These are phyloP conservation scores for Palaemon carinicauda DNA, from an alignment of 1,140 invertebrate species.

Conservation along the genomic window DNA sequence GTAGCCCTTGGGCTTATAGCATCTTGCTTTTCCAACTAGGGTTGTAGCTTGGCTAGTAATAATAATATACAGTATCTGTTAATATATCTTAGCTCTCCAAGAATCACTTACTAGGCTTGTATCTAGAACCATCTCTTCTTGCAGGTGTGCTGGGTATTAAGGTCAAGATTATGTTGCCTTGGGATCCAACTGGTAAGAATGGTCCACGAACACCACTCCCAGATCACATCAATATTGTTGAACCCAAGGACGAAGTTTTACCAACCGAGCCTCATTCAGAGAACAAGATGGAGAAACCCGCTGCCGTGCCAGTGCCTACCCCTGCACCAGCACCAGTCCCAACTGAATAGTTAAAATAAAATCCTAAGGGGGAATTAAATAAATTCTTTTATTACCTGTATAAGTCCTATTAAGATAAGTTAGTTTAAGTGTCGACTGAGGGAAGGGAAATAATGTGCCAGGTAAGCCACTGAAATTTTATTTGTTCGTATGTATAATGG, in stretches of 20 bases:
- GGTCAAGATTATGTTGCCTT: slow-evolving; percentile 99
- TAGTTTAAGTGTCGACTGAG: too few species aligned
- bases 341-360: slow-evolving; percentile 30
- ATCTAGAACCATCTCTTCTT: not conserved
- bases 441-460: too few species aligned
- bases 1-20: too few species aligned
- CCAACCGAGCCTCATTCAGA: slow-evolving; percentile 61
- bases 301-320: slow-evolving; percentile 40
- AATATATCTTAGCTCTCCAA: too few species aligned
- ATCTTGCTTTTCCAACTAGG: too few species aligned
- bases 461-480: too few species aligned
- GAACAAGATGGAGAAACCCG: slow-evolving; percentile 61
- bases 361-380: not conserved
- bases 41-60: too few species aligned
- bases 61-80: too few species aligned
- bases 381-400: too few species aligned
- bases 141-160: slow-evolving; percentile 80
- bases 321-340: slow-evolving; percentile 39
- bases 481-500: too few species aligned
- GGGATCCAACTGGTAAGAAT: slow-evolving; percentile 95
- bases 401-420: too few species aligned
- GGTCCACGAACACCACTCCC: slow-evolving; percentile 97
- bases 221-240: slow-evolving; percentile 93
- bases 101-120: too few species aligned
- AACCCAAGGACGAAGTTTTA: slow-evolving; percentile 81